These are phyloP conservation scores for Clunio marinus DNA, from an alignment of 2,888 invertebrate species.

Conservation along the genomic window DNA sequence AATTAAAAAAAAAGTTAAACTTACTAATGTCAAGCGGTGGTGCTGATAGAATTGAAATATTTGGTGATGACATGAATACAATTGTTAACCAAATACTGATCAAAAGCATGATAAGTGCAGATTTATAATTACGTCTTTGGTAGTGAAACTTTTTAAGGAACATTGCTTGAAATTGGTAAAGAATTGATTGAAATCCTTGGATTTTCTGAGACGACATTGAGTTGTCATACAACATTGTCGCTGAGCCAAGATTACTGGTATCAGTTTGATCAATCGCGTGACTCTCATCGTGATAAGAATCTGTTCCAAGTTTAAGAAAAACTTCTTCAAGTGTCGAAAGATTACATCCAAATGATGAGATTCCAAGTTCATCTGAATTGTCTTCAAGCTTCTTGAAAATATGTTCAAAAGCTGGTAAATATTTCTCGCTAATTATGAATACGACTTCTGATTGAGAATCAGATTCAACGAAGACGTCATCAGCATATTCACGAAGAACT, in stretches of 20 bases:
- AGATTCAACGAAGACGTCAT: constrained; percentile 61
- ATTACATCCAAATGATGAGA: constrained; percentile 75
- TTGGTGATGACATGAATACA: constrained; percentile 57
- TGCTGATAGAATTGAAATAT: constrained; percentile 51
- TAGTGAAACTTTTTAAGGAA: constrained; percentile 62
- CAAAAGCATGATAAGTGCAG: constrained; percentile 61
- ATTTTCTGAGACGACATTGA: background rate
- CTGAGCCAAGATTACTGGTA: background rate
- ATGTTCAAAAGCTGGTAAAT: constrained; percentile 60
- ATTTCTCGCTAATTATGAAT: constrained; percentile 63
- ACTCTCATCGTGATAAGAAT: too few species aligned
- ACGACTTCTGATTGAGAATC: constrained; percentile 73
- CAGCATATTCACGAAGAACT: constrained; percentile 61
- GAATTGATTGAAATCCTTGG: constrained; percentile 47
- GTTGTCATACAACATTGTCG: background rate
- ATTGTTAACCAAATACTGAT: constrained; percentile 64
- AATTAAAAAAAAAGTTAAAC: too few species aligned
- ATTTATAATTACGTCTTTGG: constrained; percentile 63
- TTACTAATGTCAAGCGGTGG: constrained; percentile 56
- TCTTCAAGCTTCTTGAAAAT: constrained; percentile 66
- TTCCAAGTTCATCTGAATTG: constrained; percentile 56
- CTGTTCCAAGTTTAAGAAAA: constrained; percentile 66
- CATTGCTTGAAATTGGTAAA: constrained; percentile 64
- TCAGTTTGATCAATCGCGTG: constrained; percentile 42
- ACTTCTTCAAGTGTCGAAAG: constrained; percentile 88